Evolutionary conservation across 2,113 vertebrate genomes (phyloP).

Genomic region (Nyctereutes procyonoides): DNA sequence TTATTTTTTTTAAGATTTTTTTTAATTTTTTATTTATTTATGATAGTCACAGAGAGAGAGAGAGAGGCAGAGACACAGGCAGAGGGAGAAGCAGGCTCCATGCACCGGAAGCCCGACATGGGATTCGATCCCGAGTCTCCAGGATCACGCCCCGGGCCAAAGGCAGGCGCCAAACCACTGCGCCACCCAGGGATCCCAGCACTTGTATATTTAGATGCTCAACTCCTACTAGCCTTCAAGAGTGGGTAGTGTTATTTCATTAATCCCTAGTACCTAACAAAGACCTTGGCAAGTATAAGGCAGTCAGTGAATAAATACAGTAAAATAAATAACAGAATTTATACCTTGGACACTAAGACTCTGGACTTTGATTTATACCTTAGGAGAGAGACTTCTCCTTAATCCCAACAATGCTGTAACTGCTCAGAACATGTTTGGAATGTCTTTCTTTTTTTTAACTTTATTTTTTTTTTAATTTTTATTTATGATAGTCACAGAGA

Average conservation of each 20-base stretch:
- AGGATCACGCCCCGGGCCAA: too few species aligned
- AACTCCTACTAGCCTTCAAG: neutral
- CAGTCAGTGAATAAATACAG: slow-evolving; percentile 29
- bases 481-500: too few species aligned
- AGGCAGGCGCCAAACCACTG: too few species aligned
- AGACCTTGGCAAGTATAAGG: slow-evolving; percentile 5
- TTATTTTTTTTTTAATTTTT: too few species aligned
- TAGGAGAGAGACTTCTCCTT: slow-evolving; percentile 44
- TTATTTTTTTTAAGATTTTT: too few species aligned
- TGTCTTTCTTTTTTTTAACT: slow-evolving; percentile 53
- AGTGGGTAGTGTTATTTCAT: neutral
- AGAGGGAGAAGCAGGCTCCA: too few species aligned
- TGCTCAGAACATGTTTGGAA: slow-evolving; percentile 31
- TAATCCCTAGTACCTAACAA: neutral
- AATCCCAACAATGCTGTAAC: slow-evolving; percentile 55
- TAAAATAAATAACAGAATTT: slow-evolving; percentile 45
- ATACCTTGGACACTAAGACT: neutral
- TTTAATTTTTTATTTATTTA: too few species aligned
- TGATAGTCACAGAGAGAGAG: too few species aligned
- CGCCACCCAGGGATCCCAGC: too few species aligned
- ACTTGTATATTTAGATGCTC: slow-evolving; percentile 26
- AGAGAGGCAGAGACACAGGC: too few species aligned
- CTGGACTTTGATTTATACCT: neutral
- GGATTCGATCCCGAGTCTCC: too few species aligned
- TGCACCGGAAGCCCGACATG: too few species aligned